Evolutionary conservation across 2,888 invertebrate species (phyloP).

Genomic region (Autographa gamma): DNA sequence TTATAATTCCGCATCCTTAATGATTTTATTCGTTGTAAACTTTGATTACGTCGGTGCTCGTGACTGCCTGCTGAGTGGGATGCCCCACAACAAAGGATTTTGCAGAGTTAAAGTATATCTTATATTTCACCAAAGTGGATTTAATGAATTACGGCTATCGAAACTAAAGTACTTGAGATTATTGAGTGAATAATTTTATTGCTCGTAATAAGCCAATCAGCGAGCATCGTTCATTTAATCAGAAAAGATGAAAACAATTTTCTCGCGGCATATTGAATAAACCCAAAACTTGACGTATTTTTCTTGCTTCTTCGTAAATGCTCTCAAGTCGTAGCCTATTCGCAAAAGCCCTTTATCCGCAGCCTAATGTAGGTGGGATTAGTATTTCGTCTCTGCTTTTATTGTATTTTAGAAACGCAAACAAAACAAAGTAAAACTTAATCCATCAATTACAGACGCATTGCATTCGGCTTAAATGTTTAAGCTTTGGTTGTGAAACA

Average conservation of each 20-base stretch:
- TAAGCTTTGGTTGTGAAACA: constrained; percentile 40
- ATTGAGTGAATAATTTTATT: not conserved
- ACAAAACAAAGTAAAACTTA: constrained; percentile 56
- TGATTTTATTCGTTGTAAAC: constrained; percentile 71
- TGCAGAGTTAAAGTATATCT: constrained; percentile 45
- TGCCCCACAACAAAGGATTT: constrained; percentile 59
- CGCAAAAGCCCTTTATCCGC: constrained; percentile 56
- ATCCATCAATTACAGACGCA: constrained; percentile 57
- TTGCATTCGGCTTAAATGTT: constrained; percentile 48
- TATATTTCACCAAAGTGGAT: constrained; percentile 29
- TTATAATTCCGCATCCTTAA: constrained; percentile 44
- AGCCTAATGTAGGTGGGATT: constrained; percentile 58
- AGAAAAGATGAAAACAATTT: constrained; percentile 5
- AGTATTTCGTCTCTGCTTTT: constrained; percentile 58
- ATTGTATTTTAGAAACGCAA: constrained; percentile 56
- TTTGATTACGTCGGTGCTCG: constrained; percentile 68
- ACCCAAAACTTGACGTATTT: constrained; percentile 37
- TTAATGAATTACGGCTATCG: constrained; percentile 29
- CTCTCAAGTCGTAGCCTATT: constrained; percentile 49
- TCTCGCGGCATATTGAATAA: constrained; percentile 11
- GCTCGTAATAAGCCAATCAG: not conserved
- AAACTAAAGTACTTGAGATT: constrained; percentile 20
- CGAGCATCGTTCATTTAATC: not conserved
- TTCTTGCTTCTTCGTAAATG: constrained; percentile 38
- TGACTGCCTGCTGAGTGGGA: constrained; percentile 64